Evolutionary conservation across 2,888 invertebrate species (phyloP).

Genomic region (Sphaeridia pumilis): DNA sequence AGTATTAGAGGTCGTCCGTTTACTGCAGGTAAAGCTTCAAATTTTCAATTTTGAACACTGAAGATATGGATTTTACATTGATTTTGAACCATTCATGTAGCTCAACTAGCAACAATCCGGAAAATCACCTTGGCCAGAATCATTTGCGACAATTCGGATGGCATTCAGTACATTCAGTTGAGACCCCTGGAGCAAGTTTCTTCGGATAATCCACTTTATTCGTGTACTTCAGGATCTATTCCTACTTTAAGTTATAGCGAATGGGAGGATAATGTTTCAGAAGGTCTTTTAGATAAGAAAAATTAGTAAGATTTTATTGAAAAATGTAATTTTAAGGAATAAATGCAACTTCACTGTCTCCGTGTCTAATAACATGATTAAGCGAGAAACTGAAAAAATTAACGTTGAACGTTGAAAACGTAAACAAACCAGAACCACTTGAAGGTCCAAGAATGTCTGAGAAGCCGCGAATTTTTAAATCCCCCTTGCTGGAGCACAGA

Average conservation of each 20-base stretch:
- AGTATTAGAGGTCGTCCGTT: conserved; percentile 73
- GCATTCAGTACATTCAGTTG: conserved; percentile 44
- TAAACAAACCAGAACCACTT: no score
- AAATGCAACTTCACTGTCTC: no score
- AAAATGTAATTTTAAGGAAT: no score
- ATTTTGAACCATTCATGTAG: conserved; percentile 39
- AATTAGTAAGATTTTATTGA: no score
- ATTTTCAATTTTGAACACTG: not conserved
- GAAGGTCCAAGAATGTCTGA: no score
- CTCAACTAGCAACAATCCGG: conserved; percentile 68
- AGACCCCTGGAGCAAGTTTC: conserved; percentile 34
- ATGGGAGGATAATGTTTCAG: conserved; percentile 1
- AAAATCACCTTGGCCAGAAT: conserved; percentile 43
- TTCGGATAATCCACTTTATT: conserved; percentile 4
- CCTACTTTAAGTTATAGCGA: conserved; percentile 1
- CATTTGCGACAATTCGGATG: conserved; percentile 46
- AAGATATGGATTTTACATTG: not conserved
- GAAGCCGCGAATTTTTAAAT: no score
- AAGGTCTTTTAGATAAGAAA: not conserved
- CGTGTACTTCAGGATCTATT: conserved; percentile 4
- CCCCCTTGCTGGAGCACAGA: no score
- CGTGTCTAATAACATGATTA: no score
- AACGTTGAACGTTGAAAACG: no score
- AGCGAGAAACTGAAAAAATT: no score
- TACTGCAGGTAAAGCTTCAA: conserved; percentile 41